Conservation (phyloP, 2,797 vertebrate genomes). For the Coregonus sp. region DNA sequence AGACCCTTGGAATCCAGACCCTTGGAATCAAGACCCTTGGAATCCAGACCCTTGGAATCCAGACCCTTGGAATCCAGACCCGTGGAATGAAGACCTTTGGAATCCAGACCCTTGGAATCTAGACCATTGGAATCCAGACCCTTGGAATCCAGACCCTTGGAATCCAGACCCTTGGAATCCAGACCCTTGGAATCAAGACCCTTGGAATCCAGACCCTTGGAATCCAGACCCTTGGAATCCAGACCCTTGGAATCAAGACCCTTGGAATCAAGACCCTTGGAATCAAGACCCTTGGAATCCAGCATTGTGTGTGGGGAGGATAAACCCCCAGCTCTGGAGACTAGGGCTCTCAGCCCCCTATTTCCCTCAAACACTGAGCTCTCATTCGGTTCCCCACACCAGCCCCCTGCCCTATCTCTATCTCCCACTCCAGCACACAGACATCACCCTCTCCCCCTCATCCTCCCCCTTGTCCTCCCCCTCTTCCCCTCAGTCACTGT, state of each 20-base stretch:
- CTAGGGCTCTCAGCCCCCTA: background rate
- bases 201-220: no score
- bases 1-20: background rate
- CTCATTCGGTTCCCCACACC: background rate
- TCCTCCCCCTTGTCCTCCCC: background rate
- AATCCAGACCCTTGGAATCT: no score
- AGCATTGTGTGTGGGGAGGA: conserved; percentile 10
- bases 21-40: no score
- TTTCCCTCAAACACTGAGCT: background rate
- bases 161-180: no score
- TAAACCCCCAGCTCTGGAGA: conserved; percentile 8
- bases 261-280: background rate
- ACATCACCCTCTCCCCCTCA: background rate
- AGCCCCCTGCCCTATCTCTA: background rate
- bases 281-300: background rate
- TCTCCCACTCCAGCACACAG: background rate
- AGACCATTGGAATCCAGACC: no score
- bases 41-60: no score
- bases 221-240: no score
- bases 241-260: background rate
- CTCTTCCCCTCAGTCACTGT: conserved; percentile 4
- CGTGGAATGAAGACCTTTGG: no score
- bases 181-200: background rate
- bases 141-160: no score
- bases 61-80: no score